Base-by-base conservation (phyloP, 2,797 vertebrate genomes). In the Lepilemur ruficaudatus region DNA sequence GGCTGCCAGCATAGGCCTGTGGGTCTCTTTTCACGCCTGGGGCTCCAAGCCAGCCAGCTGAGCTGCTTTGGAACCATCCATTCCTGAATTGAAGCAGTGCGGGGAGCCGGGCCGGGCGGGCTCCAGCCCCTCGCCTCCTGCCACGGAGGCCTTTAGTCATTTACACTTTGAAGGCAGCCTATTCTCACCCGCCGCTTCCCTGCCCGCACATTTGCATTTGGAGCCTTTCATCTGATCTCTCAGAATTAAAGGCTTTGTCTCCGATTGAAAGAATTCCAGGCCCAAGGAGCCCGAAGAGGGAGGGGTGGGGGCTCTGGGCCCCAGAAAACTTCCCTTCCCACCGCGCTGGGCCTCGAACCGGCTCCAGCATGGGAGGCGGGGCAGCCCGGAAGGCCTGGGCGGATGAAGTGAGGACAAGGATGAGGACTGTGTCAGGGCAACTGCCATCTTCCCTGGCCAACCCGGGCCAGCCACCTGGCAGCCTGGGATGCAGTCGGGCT, bases 211-310 rank as follows among this genome's bases (percentile, higher is more conserved):
- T 96, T 95, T 97, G 87, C 96, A 96, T 97, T 95, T 78, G 89
- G 80, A 96, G 72, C 80, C 92, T 97, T 96, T 98, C 96, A 96
- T 97, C 92, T 95, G 86, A 94, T 97, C 95, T 93, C 83, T 89
- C 0, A 0, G 95, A 96, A 97, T 97, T 97, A 97, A 96, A 96
- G 93, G 93, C 95, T 98, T 97, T 98, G 97, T 96, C 87, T 97
- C 76, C 87, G 25, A 80, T 96, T 97, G 88, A 98, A 96, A 97
- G 96, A 97, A 96, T 96, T 94, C 83, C 86, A 91, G 82, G 52
- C 91, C 69, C 15, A 1, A 48, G 55, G 82, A 97, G 48, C 65
- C 61, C 4, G 0, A 22, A 35, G 61, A n/a, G 69, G 59, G 41
- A 41, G 12, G 46, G 84, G 59, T 46, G 28, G 35, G 7, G 28